These are phyloP conservation scores for Hypotaenidia philippensis DNA, from an alignment of 2,797 vertebrate genomes.

Conservation along the genomic window DNA sequence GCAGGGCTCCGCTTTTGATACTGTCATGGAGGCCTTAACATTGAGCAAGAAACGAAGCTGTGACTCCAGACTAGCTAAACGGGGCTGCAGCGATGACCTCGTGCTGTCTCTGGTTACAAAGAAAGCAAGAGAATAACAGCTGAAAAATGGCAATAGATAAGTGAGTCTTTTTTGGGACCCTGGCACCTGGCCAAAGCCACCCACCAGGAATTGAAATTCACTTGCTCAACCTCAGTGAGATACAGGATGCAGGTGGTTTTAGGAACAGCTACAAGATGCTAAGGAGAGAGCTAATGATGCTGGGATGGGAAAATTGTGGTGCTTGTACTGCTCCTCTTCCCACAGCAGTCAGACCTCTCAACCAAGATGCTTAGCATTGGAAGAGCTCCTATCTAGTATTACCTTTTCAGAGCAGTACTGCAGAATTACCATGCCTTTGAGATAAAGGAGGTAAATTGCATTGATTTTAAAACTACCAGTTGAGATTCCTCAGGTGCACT, in stretches of 20 bases:
- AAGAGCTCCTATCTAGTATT: neutral
- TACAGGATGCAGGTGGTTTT: accelerated
- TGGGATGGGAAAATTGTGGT: neutral
- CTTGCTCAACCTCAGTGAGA: neutral
- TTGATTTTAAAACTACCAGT: neutral
- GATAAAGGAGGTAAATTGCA: neutral
- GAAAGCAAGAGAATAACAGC: neutral
- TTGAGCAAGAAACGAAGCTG: neutral
- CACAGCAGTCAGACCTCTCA: neutral
- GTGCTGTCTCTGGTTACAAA: neutral
- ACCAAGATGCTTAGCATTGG: neutral
- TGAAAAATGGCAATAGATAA: neutral
- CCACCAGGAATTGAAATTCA: neutral
- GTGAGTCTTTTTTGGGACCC: accelerated
- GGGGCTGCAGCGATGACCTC: too few relatives aligned
- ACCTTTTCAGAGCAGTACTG: neutral
- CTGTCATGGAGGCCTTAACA: accelerated
- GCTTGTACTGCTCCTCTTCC: neutral
- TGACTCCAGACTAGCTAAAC: neutral
- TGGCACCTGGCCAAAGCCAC: neutral
- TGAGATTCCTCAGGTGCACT: neutral
- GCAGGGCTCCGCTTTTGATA: neutral
- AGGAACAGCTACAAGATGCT: neutral
- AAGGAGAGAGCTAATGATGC: neutral
- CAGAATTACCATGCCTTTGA: neutral